Conservation (phyloP, 2,888 invertebrate genomes). For the Pollenia angustigena region DNA sequence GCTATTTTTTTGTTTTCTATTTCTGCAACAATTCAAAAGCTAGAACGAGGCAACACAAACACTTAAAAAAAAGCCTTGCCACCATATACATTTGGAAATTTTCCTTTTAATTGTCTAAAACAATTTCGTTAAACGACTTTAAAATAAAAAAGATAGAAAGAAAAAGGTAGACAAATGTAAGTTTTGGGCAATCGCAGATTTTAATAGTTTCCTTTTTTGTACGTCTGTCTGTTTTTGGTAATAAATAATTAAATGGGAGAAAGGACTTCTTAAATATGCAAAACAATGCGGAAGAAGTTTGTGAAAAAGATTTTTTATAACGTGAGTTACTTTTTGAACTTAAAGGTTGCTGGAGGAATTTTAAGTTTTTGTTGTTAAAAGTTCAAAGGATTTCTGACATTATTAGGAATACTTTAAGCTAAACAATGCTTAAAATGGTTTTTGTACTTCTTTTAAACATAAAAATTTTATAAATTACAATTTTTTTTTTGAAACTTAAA, state of each 20-base stretch:
- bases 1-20: background rate
- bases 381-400: background rate
- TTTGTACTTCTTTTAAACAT: too few relatives aligned
- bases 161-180: constrained; percentile 31
- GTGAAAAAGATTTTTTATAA: background rate
- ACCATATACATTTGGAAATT: constrained; percentile 27
- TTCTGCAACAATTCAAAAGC: constrained; percentile 31
- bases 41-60: constrained; percentile 5
- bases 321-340: background rate
- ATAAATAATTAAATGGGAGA: constrained; percentile 50
- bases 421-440: too few relatives aligned
- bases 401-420: background rate
- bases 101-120: constrained; percentile 54
- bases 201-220: constrained; percentile 9
- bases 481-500: too few relatives aligned
- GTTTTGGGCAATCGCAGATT: constrained; percentile 31
- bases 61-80: constrained; percentile 6
- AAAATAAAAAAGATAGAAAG: background rate
- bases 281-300: constrained; percentile 42
- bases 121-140: constrained; percentile 35
- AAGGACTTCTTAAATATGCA: constrained; percentile 34
- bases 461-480: too few relatives aligned
- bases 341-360: constrained; percentile 4
- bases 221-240: constrained; percentile 12
- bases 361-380: background rate